These are phyloP conservation scores for Semibalanus balanoides DNA, from an alignment of 1,140 invertebrate species.

Conservation along the genomic window DNA sequence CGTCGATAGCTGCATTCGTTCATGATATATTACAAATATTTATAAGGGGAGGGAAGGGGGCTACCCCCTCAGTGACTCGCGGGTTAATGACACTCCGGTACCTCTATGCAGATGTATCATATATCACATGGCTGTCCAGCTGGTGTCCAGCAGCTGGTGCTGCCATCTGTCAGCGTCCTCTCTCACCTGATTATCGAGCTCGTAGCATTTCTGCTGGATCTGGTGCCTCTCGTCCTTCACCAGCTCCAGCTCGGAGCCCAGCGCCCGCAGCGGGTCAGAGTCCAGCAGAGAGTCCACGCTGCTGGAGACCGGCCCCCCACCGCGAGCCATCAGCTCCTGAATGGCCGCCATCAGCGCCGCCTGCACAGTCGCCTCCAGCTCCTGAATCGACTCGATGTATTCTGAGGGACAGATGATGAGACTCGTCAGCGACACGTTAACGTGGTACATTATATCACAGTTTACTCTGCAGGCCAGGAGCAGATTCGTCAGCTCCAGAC, in stretches of 20 bases:
- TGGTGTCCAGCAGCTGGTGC: neutral
- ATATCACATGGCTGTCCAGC: neutral
- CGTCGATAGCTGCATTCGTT: too few relatives aligned
- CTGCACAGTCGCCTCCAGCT: neutral
- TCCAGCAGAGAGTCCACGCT: neutral
- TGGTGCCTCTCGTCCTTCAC: neutral
- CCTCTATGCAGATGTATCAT: too few relatives aligned
- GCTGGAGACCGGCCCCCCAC: neutral
- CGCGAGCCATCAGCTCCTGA: conserved; percentile 2
- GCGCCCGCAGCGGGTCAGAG: neutral
- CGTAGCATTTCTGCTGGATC: neutral
- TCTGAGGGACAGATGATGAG: neutral
- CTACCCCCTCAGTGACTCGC: too few relatives aligned
- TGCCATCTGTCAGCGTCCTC: too few relatives aligned
- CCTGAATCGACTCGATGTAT: conserved; percentile 2
- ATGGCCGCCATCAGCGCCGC: conserved; percentile 5
- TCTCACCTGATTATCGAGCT: neutral
- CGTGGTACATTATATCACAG: too few relatives aligned
- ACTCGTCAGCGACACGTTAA: too few relatives aligned
- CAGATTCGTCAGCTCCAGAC: too few relatives aligned
- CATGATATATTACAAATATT: too few relatives aligned
- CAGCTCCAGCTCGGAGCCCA: neutral
- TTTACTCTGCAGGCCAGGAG: too few relatives aligned
- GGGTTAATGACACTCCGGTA: too few relatives aligned
- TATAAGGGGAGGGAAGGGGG: too few relatives aligned